Evolutionary conservation across 1,140 invertebrate genomes (phyloP), one percentile per base, ranked within the genome.

Genomic region (Drosophila novamexicana): DNA sequence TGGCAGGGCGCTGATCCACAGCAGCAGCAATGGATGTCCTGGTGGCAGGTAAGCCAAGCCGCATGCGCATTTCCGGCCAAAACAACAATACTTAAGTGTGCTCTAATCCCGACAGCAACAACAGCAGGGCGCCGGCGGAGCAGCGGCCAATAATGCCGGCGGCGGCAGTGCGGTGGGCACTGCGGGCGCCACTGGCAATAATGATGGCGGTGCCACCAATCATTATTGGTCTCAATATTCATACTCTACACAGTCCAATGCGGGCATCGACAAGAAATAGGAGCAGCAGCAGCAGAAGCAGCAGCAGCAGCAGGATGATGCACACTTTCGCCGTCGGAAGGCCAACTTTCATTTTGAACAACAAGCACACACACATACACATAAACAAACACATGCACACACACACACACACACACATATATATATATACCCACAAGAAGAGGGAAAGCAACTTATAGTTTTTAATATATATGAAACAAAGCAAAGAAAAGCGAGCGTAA

Each of bases 141-240:
- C 63, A 58, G 71, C 71, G 70, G 50, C 77, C 64, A 62, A 65
- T 52, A 83, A 72, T 81, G 84, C 65, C 53, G 56, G 70, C 53
- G 56, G 70, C 57, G 70, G 75, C 16, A 49, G 61, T 71, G 61
- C 68, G 49, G 44, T 34, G 40, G 36, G 49, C 8, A 39, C 54
- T 14, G 34, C 68, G 29, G 70, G 67, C 39, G 68, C 36, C 49
- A 74, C 64, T 57, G 83, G 74, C 36, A 77, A 66, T 70, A 91
- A 90, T 75, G 84, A 86, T 77, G 84, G 79, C 68, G 77, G 84
- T 75, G 76, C 90, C 73, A 82, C 83, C 66, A 91, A 91, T 79
- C 90, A 91, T 78, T 91, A 91, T 81, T 91, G 90, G 90, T 91
- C 90, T 77, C 90, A 91, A 89, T 91, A 91, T 88, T 90, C 90